Conservation (phyloP, 2,797 vertebrate species). For the Echiichthys vipera region DNA sequence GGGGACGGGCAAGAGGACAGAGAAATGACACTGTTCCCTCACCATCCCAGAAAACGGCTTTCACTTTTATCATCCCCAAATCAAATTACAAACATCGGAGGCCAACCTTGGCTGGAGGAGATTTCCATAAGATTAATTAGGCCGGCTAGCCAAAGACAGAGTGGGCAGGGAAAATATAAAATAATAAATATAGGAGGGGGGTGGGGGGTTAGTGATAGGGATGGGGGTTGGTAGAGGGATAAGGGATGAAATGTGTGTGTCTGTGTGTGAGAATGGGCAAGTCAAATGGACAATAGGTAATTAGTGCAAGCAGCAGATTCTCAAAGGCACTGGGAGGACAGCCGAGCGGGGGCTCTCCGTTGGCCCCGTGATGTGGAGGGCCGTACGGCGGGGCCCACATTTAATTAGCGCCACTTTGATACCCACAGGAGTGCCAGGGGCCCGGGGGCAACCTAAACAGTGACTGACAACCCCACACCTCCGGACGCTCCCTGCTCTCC, state of each 20-base stretch:
- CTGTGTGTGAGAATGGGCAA: slow-evolving; percentile 87
- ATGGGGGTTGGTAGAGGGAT: slow-evolving; percentile 60
- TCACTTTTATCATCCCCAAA: slow-evolving; percentile 88
- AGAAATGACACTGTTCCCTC: slow-evolving; percentile 81
- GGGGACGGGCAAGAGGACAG: slow-evolving; percentile 75
- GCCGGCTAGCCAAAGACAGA: slow-evolving; percentile 93
- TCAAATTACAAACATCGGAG: slow-evolving; percentile 99
- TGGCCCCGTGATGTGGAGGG: slow-evolving; percentile 93
- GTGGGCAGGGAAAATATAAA: slow-evolving; percentile 86
- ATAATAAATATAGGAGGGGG: slow-evolving; percentile 79
- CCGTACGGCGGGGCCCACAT: slow-evolving; percentile 95
- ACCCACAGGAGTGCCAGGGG: slow-evolving; percentile 98
- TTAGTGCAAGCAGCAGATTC: slow-evolving; percentile 96
- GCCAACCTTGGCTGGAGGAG: slow-evolving; percentile 98
- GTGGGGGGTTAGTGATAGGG: slow-evolving; percentile 36
- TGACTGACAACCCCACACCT: slow-evolving; percentile 97
- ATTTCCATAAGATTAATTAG: slow-evolving; percentile 99
- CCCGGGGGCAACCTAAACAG: slow-evolving; percentile 99
- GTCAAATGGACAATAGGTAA: slow-evolving; percentile 99
- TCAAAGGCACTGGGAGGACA: slow-evolving; percentile 96
- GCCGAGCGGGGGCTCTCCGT: slow-evolving; percentile 79
- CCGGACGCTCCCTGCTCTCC: slow-evolving; percentile 96
- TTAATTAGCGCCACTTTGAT: slow-evolving; percentile 99
- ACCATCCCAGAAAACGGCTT: slow-evolving; percentile 68
- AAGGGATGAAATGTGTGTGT: slow-evolving; percentile 67